Percentiles rank a stretch among this genome's conserved stretches.
These are phyloP conservation scores for Notocelia uddmanniana DNA, from an alignment of 2,888 invertebrate species.

Conservation along the genomic window DNA sequence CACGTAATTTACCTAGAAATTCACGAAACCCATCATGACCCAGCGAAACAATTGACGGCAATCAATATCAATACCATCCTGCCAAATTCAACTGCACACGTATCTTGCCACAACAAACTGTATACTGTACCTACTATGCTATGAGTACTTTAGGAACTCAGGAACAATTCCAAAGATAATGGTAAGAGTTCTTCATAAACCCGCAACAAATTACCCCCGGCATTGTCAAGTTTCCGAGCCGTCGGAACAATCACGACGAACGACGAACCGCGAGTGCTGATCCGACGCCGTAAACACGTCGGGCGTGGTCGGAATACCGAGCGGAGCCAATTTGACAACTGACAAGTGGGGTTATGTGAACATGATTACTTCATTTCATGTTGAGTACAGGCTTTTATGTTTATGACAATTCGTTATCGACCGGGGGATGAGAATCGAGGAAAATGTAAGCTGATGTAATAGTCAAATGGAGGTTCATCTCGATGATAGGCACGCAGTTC, in stretches of 20 bases:
- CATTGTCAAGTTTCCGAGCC: conserved; percentile 7
- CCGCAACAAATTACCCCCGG: neutral
- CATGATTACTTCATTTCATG: conserved; percentile 23
- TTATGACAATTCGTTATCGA: neutral
- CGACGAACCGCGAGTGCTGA: conserved; percentile 36
- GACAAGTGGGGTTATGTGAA: conserved; percentile 17
- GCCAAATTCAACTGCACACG: no score
- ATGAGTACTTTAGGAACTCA: neutral
- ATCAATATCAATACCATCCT: no score
- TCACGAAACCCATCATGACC: no score
- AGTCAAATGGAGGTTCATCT: neutral
- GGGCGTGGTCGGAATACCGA: conserved; percentile 41
- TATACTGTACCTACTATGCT: no score
- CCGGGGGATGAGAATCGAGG: neutral
- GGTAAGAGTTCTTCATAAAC: neutral
- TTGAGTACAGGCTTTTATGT: neutral
- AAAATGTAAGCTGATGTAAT: neutral
- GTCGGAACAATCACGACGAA: conserved; percentile 25
- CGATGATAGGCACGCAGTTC: neutral
- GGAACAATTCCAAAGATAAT: neutral
- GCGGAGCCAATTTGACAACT: conserved; percentile 10
- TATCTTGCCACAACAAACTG: no score
- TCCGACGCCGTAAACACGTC: conserved; percentile 39
- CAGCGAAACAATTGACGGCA: no score
- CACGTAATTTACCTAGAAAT: no score